Conservation (phyloP, 1,140 invertebrate species). For the Maniola jurtina region DNA sequence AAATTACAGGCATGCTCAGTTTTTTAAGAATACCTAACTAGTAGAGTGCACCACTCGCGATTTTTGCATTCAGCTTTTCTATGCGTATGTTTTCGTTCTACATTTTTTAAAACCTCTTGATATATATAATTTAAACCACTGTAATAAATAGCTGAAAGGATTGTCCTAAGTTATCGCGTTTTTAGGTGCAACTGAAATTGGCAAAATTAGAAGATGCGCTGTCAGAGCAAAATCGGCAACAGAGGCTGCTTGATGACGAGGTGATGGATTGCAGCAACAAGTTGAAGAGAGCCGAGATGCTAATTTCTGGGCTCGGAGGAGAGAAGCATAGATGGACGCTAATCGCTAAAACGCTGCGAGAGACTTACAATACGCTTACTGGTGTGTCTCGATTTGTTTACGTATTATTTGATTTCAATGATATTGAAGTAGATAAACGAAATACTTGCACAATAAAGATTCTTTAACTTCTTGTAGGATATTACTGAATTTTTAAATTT, state of each 20-base stretch:
- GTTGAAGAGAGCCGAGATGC: constrained; percentile 94
- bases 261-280: constrained; percentile 94
- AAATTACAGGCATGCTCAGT: too few relatives aligned
- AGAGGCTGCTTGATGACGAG: constrained; percentile 86
- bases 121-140: too few relatives aligned
- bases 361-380: constrained; percentile 82
- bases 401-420: background rate
- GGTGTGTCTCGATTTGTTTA: constrained; percentile 38
- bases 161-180: background rate
- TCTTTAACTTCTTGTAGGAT: background rate
- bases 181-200: constrained; percentile 76
- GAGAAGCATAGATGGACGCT: constrained; percentile 91
- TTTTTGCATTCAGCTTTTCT: too few relatives aligned
- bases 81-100: too few relatives aligned
- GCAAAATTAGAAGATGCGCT: constrained; percentile 84
- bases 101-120: too few relatives aligned
- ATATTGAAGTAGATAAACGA: too few relatives aligned
- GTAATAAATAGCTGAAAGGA: too few relatives aligned
- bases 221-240: constrained; percentile 79
- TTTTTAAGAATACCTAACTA: too few relatives aligned
- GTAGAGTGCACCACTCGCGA: too few relatives aligned
- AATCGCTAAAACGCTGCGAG: constrained; percentile 86
- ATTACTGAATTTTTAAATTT: constrained; percentile 38
- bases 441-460: background rate
- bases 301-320: constrained; percentile 92